These are phyloP conservation scores for Belgica antarctica DNA, from an alignment of 2,888 invertebrate species.

Conservation along the genomic window DNA sequence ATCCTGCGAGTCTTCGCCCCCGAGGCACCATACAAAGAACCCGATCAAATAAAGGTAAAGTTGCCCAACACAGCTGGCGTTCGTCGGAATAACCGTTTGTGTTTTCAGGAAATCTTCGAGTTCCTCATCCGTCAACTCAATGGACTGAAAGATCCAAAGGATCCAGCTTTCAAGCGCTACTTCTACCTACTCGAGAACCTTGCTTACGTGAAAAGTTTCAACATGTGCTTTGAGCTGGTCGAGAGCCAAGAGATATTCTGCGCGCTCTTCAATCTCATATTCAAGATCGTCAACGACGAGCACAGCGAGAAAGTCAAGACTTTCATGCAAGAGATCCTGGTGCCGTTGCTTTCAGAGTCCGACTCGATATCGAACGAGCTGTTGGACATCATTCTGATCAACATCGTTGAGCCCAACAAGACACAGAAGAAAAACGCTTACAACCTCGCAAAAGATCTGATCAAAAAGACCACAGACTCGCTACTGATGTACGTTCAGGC, in stretches of 20 bases:
- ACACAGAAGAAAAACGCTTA: slow-evolving; percentile 86
- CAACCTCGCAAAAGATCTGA: slow-evolving; percentile 84
- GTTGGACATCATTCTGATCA: slow-evolving; percentile 87
- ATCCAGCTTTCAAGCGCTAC: slow-evolving; percentile 95
- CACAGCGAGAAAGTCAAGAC: slow-evolving; percentile 95
- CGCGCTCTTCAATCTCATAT: slow-evolving; percentile 87
- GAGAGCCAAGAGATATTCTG: slow-evolving; percentile 97
- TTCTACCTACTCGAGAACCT: slow-evolving; percentile 96
- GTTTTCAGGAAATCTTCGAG: slow-evolving; percentile 73
- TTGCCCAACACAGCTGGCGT: no score
- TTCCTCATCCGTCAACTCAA: slow-evolving; percentile 91
- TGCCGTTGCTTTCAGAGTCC: slow-evolving; percentile 91
- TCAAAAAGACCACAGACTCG: slow-evolving; percentile 87
- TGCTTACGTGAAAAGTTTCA: slow-evolving; percentile 96
- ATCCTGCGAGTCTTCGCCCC: slow-evolving; percentile 95
- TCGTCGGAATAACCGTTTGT: slow-evolving; percentile 1
- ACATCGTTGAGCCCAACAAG: slow-evolving; percentile 92
- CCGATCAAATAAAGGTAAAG: slow-evolving; percentile 82
- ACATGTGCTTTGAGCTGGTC: slow-evolving; percentile 97
- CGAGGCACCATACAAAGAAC: slow-evolving; percentile 95
- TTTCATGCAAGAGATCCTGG: slow-evolving; percentile 94
- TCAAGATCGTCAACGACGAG: slow-evolving; percentile 94
- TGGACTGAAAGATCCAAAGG: slow-evolving; percentile 92
- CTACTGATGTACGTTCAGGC: slow-evolving; percentile 92
- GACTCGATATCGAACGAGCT: slow-evolving; percentile 93